These are phyloP conservation scores for Stenotaenia linearis DNA, from an alignment of 2,888 invertebrate genomes.

Conservation along the genomic window DNA sequence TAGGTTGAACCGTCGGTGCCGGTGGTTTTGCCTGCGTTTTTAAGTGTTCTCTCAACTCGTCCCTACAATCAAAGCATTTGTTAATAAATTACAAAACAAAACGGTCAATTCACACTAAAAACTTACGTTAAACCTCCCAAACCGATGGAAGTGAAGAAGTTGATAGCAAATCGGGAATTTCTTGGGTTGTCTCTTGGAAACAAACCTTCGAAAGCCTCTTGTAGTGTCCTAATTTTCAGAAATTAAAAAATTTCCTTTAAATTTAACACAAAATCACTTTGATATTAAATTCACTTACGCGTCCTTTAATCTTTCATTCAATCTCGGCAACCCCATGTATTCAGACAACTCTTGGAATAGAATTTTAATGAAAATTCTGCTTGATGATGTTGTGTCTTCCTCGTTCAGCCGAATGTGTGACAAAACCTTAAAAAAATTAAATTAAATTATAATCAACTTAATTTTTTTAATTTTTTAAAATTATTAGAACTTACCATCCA, in stretches of 20 bases:
- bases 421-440: no score
- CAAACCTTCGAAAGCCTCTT: conserved; percentile 78
- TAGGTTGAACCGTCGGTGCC: conserved; percentile 36
- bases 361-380: conserved; percentile 95
- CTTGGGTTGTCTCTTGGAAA: conserved; percentile 94
- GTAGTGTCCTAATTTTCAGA: conserved; percentile 64
- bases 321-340: conserved; percentile 87
- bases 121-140: conserved; percentile 84
- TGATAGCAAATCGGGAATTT: conserved; percentile 94
- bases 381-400: conserved; percentile 95
- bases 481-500: conserved; percentile 66
- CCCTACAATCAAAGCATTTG: conserved; percentile 48
- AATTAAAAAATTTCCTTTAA: conserved; percentile 17
- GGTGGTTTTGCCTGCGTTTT: conserved; percentile 61
- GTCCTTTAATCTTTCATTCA: conserved; percentile 86
- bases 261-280: no score
- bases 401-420: conserved; percentile 86
- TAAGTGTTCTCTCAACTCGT: conserved; percentile 81
- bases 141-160: conserved; percentile 95
- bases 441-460: neutral
- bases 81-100: conserved; percentile 21
- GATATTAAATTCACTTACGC: conserved; percentile 58
- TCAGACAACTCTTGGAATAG: conserved; percentile 94
- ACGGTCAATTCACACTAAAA: neutral
- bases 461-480: neutral